phyloP scores from a whole-genome alignment of 2,113 vertebrate genomes.

The Isichthys henryi region DNA sequence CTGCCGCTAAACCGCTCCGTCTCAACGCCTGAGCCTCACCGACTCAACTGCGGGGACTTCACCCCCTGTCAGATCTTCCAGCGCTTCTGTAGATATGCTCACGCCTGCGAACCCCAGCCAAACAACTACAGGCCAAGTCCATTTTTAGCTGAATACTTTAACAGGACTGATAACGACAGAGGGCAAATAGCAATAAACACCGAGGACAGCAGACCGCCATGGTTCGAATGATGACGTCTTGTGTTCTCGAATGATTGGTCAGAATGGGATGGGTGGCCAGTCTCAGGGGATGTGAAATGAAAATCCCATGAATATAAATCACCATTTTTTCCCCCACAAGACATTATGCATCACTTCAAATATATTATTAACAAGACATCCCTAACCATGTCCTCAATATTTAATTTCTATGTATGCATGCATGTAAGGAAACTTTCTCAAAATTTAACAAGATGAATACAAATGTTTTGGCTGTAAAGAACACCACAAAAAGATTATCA shows the following conservation, averaged over 20 bases:
- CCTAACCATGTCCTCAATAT: neutral
- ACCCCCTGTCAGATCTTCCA: neutral
- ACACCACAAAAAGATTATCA: neutral
- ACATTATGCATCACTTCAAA: neutral
- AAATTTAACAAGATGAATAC: neutral
- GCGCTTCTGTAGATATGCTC: neutral
- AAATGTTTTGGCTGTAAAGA: neutral
- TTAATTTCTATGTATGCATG: neutral
- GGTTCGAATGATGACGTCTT: neutral
- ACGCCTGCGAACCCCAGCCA: neutral
- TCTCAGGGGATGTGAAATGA: neutral
- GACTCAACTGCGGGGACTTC: neutral
- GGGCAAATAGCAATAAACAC: neutral
- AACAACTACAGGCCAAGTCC: slow-evolving; percentile 30
- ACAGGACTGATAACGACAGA: neutral
- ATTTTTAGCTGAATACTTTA: slow-evolving; percentile 4
- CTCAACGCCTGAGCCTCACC: neutral
- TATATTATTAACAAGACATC: neutral
- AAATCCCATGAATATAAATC: slow-evolving; percentile 7
- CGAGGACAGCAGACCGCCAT: neutral
- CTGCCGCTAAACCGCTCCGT: neutral
- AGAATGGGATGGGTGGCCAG: neutral
- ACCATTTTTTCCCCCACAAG: neutral
- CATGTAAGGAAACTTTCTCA: neutral
- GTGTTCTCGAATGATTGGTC: neutral